These are phyloP conservation scores for Coracopsis vasa DNA, from an alignment of 2,113 vertebrate genomes.

Conservation along the genomic window DNA sequence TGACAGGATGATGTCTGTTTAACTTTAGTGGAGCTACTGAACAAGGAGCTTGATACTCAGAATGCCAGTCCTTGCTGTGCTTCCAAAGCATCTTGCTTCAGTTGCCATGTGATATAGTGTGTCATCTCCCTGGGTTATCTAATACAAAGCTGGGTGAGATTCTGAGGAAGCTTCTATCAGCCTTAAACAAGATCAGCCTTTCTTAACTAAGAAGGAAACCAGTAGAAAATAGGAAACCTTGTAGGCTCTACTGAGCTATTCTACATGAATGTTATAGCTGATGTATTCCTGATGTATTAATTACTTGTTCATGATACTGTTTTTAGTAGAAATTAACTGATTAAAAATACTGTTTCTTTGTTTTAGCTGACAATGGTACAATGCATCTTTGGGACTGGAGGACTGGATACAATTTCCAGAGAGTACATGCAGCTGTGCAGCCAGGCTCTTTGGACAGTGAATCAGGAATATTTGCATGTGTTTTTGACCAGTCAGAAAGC, in stretches of 20 bases:
- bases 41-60: not conserved
- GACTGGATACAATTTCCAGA: conserved; percentile 97
- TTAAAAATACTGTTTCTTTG: not conserved
- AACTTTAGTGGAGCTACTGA: not conserved
- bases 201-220: not conserved
- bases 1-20: not conserved
- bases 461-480: conserved; percentile 95
- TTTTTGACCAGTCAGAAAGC: conserved; percentile 94
- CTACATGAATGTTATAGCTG: not conserved
- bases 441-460: conserved; percentile 97
- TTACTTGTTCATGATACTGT: not conserved
- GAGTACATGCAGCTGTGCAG: conserved; percentile 96
- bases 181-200: not conserved
- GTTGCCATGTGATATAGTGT: not conserved
- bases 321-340: not conserved
- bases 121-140: not conserved
- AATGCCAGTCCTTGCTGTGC: not conserved
- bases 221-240: not conserved
- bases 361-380: conserved; percentile 93
- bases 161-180: not conserved
- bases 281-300: not conserved
- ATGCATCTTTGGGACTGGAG: conserved; percentile 99
- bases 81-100: not conserved
- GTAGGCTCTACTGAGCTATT: not conserved
- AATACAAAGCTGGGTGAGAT: not conserved